Conservation (phyloP, 2,888 invertebrate species). For the Drosophila kambysellisi region DNA sequence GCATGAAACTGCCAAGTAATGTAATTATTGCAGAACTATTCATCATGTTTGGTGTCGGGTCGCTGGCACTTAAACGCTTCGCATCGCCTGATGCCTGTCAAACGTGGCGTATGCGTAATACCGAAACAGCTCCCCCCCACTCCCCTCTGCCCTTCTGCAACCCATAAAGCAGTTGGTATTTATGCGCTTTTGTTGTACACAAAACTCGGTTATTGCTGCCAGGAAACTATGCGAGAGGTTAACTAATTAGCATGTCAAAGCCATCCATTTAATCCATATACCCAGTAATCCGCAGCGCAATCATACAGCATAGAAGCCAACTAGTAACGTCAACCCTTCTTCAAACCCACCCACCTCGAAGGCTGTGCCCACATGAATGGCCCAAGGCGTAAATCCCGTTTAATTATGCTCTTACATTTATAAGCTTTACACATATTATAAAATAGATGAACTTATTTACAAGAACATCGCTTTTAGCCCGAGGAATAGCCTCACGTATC, state of each 20-base stretch:
- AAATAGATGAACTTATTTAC: conserved; percentile 45
- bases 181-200: conserved; percentile 37
- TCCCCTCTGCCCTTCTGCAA: background rate
- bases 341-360: background rate
- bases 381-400: conserved; percentile 67
- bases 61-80: conserved; percentile 56
- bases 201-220: conserved; percentile 19
- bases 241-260: conserved; percentile 80
- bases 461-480: conserved; percentile 29
- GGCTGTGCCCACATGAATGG: conserved; percentile 13
- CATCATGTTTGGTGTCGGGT: conserved; percentile 72
- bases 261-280: conserved; percentile 66
- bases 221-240: conserved; percentile 53
- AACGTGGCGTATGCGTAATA: conserved; percentile 49
- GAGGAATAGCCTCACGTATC: conserved; percentile 39
- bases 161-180: conserved; percentile 28
- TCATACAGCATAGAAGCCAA: conserved; percentile 9
- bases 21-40: conserved; percentile 78
- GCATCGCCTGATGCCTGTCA: conserved; percentile 49
- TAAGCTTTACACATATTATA: conserved; percentile 64
- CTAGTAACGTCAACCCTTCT: conserved; percentile 4
- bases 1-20: conserved; percentile 76
- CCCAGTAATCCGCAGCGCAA: conserved; percentile 40
- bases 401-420: conserved; percentile 67
- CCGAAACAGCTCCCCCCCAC: background rate